phyloP scores from a whole-genome alignment of 2,797 vertebrate genomes.

The Chiroxiphia lanceolata region DNA sequence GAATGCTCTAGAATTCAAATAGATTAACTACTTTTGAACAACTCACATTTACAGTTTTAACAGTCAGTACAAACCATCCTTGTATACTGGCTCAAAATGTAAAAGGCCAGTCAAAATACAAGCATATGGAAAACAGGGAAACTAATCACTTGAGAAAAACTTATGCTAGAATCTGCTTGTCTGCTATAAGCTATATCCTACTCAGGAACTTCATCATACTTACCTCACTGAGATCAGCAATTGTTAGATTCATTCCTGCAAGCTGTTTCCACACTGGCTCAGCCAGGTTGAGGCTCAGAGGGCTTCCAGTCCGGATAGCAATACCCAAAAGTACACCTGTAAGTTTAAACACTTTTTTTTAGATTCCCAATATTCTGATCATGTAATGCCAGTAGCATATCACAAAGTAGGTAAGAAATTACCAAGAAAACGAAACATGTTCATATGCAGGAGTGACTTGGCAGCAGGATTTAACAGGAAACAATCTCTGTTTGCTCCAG shows the following conservation, averaged over 20 bases:
- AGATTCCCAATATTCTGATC: not conserved
- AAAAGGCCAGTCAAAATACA: not conserved
- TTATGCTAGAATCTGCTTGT: not conserved
- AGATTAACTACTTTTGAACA: not conserved
- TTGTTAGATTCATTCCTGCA: conserved; percentile 98
- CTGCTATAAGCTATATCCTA: not conserved
- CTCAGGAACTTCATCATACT: not conserved
- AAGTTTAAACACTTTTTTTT: not conserved
- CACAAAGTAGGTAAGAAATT: conserved; percentile 3
- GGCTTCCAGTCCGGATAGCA: conserved; percentile 96
- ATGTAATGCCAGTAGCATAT: not conserved
- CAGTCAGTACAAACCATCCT: not conserved
- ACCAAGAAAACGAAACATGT: conserved; percentile 99
- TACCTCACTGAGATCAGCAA: conserved; percentile 99
- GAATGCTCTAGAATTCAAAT: not conserved
- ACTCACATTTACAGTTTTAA: not conserved
- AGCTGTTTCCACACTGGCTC: conserved; percentile 99
- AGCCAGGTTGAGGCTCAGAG: conserved; percentile 94
- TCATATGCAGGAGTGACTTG: conserved; percentile 91
- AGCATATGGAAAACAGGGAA: not conserved
- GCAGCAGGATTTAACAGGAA: conserved; percentile 94
- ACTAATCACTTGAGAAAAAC: not conserved
- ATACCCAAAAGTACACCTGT: conserved; percentile 95
- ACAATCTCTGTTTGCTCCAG: conserved; percentile 97
- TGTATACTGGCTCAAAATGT: not conserved